Conservation (phyloP, 2,888 invertebrate species). For the Scelioninae gen. 1 region DNA sequence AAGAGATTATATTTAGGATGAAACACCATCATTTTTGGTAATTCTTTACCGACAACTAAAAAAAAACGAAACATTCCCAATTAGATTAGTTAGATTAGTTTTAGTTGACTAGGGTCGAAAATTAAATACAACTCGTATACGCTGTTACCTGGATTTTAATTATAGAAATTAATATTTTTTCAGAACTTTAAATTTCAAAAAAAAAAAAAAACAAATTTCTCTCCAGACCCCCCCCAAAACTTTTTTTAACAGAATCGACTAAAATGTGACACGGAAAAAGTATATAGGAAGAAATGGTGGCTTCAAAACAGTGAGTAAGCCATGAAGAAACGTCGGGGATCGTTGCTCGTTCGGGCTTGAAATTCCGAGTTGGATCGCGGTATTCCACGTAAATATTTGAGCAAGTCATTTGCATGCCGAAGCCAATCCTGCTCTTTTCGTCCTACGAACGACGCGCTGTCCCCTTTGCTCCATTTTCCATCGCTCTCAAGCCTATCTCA, state of each 20-base stretch:
- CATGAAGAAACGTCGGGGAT: slow-evolving; percentile 63
- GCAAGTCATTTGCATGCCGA: slow-evolving; percentile 70
- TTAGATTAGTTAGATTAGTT: no score
- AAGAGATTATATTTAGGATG: no score
- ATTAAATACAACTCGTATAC: no score
- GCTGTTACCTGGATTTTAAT: no score
- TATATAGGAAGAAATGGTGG: not conserved
- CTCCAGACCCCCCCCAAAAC: not conserved
- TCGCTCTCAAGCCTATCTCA: slow-evolving; percentile 18
- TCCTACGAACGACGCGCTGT: slow-evolving; percentile 47
- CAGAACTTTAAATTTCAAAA: no score
- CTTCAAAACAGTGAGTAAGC: slow-evolving; percentile 46
- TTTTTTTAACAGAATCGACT: not conserved
- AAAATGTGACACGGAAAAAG: slow-evolving; percentile 1
- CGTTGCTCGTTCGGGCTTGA: slow-evolving; percentile 62
- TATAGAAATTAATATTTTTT: no score
- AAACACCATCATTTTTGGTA: no score
- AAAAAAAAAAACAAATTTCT: not conserved
- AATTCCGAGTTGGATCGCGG: slow-evolving; percentile 63
- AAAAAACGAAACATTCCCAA: no score
- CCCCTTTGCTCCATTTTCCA: slow-evolving; percentile 57
- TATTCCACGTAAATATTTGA: slow-evolving; percentile 70
- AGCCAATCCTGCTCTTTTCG: slow-evolving; percentile 63
- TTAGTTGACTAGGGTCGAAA: no score
- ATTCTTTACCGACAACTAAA: no score